Percentiles rank a stretch among this genome's conserved stretches.
These are phyloP conservation scores for Progne subis DNA, from an alignment of 2,113 vertebrate genomes.

Conservation along the genomic window DNA sequence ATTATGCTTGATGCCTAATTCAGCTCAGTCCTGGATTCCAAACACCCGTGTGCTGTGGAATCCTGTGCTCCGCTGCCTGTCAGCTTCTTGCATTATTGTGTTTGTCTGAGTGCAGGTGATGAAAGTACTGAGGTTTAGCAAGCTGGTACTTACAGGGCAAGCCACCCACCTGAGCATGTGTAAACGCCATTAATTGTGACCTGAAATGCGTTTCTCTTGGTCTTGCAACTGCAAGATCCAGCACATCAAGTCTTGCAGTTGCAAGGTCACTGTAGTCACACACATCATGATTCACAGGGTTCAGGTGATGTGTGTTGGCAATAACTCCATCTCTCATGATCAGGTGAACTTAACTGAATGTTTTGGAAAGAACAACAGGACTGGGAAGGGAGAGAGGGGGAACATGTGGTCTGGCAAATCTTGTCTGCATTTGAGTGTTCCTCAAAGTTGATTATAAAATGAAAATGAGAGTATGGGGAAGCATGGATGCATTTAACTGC, in stretches of 20 bases:
- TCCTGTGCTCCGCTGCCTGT: background rate
- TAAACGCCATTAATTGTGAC: background rate
- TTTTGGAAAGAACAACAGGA: background rate
- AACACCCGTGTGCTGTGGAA: background rate
- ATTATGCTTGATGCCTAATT: background rate
- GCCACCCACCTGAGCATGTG: background rate
- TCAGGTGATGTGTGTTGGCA: background rate
- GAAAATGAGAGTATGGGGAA: slow-evolving; percentile 16
- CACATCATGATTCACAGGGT: background rate
- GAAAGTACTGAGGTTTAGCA: slow-evolving; percentile 8
- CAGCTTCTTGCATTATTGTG: background rate
- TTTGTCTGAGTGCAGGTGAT: slow-evolving; percentile 1
- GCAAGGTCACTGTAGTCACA: background rate
- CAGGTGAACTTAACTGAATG: background rate
- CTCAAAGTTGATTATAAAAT: slow-evolving; percentile 37
- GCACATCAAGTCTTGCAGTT: background rate
- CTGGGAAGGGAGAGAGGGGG: background rate
- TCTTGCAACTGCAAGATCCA: background rate
- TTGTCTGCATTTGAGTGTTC: slow-evolving; percentile 22
- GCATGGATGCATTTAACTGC: background rate
- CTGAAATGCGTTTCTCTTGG: background rate
- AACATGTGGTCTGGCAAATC: background rate
- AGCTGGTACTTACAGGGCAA: background rate
- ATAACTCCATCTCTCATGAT: background rate
- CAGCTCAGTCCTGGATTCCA: background rate